These are phyloP conservation scores for Cygnus buccinator DNA, from an alignment of 2,113 vertebrate species.

Conservation along the genomic window DNA sequence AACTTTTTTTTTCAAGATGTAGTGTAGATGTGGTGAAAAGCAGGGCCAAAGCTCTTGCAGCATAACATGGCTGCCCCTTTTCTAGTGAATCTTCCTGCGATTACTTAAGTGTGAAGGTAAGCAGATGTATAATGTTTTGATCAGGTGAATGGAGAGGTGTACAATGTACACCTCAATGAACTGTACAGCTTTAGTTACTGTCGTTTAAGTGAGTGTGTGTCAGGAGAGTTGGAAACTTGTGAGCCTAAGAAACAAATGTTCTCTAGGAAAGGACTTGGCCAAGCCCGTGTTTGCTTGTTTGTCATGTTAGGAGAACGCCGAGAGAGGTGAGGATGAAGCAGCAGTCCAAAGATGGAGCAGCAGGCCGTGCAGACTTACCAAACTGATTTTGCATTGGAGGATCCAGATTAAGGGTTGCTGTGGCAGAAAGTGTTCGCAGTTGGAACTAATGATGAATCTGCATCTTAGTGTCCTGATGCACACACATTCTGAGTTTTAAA, in stretches of 20 bases:
- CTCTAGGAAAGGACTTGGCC: neutral
- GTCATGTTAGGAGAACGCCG: neutral
- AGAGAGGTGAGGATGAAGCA: neutral
- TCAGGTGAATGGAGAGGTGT: neutral
- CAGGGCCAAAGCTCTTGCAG: neutral
- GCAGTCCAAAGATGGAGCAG: neutral
- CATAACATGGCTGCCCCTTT: neutral
- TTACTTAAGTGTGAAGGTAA: neutral
- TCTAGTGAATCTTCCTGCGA: neutral
- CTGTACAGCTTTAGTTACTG: neutral
- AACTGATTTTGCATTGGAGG: neutral
- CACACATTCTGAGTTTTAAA: neutral
- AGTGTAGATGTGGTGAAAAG: neutral
- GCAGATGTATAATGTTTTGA: neutral
- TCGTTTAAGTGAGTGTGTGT: neutral
- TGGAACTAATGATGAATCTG: neutral
- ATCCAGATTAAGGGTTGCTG: neutral
- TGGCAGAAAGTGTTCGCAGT: neutral
- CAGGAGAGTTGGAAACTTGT: neutral
- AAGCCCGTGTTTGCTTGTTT: neutral
- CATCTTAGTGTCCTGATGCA: neutral
- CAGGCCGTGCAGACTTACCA: neutral
- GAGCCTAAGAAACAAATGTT: neutral
- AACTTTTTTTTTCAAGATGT: neutral
- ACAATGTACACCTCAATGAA: too few species aligned